Evolutionary conservation across 1,140 invertebrate species (phyloP).

Genomic region (Grapholita molesta): DNA sequence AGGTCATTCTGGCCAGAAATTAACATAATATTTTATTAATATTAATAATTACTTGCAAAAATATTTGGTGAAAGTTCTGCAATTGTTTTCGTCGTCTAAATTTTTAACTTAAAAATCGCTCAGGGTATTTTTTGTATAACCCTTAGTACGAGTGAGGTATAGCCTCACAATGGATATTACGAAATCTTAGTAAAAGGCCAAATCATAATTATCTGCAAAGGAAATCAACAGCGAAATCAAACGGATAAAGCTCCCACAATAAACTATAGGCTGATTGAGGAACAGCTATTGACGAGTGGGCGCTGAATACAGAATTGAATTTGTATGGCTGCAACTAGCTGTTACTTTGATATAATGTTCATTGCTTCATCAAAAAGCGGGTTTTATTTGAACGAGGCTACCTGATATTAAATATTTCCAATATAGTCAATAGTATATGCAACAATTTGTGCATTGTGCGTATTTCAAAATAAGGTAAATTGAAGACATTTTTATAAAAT

Average conservation of each 20-base stretch:
- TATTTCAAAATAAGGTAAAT: not conserved
- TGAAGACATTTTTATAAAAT: no score
- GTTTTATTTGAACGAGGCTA: not conserved
- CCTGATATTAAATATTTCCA: not conserved
- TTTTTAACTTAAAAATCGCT: no score
- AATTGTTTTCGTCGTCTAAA: no score
- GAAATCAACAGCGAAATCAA: no score
- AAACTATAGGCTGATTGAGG: constrained; percentile 41
- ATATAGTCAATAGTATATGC: not conserved
- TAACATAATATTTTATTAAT: no score
- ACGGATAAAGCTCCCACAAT: not conserved
- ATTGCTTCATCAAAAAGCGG: constrained; percentile 7
- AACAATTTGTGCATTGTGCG: not conserved
- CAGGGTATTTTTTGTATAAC: no score
- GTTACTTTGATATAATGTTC: not conserved
- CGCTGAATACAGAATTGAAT: constrained; percentile 20
- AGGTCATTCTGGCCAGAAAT: no score
- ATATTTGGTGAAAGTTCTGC: no score
- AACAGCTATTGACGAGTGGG: constrained; percentile 44
- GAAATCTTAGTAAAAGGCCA: no score
- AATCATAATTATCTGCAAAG: not conserved
- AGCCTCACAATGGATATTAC: no score
- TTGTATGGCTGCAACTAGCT: not conserved
- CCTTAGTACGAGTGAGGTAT: no score
- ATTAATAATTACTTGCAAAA: no score